Conservation (phyloP, 2,113 vertebrate species). For the Nibea coibor region DNA sequence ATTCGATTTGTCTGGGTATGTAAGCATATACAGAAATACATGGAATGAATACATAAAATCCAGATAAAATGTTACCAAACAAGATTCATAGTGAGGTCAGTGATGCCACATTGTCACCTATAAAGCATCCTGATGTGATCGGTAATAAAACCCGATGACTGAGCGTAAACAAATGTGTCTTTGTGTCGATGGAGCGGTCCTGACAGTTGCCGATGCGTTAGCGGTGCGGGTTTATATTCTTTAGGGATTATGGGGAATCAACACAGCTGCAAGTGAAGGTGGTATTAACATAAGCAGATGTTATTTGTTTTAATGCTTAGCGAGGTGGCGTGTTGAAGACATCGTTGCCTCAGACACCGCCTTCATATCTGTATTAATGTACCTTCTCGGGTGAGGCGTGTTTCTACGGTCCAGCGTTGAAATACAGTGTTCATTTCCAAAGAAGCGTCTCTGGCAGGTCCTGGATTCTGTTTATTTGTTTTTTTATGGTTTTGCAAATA, state of each 20-base stretch:
- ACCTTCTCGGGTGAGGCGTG: slow-evolving; percentile 31
- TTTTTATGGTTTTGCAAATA: neutral
- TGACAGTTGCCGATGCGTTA: slow-evolving; percentile 58
- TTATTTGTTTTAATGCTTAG: slow-evolving; percentile 74
- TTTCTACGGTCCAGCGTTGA: neutral
- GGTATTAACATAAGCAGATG: slow-evolving; percentile 73
- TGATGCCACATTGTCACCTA: too few species aligned
- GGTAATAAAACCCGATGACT: slow-evolving; percentile 11
- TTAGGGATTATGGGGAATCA: slow-evolving; percentile 69
- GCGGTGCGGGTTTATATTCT: slow-evolving; percentile 50
- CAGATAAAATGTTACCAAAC: too few species aligned
- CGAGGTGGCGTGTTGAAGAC: neutral
- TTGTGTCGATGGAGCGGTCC: slow-evolving; percentile 59
- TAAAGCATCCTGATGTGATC: slow-evolving; percentile 18
- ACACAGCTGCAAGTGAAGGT: slow-evolving; percentile 72
- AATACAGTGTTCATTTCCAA: slow-evolving; percentile 9
- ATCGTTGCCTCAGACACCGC: neutral
- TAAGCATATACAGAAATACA: too few species aligned
- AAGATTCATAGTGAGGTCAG: too few species aligned
- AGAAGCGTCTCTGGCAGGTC: neutral
- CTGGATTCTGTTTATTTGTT: neutral
- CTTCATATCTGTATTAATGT: slow-evolving; percentile 25
- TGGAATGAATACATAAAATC: too few species aligned
- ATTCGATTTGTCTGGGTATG: too few species aligned
- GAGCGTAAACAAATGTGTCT: slow-evolving; percentile 35